Evolutionary conservation across 1,140 invertebrate genomes (phyloP), one percentile per base, ranked within the genome.

Genomic region (Patella vulgata): DNA sequence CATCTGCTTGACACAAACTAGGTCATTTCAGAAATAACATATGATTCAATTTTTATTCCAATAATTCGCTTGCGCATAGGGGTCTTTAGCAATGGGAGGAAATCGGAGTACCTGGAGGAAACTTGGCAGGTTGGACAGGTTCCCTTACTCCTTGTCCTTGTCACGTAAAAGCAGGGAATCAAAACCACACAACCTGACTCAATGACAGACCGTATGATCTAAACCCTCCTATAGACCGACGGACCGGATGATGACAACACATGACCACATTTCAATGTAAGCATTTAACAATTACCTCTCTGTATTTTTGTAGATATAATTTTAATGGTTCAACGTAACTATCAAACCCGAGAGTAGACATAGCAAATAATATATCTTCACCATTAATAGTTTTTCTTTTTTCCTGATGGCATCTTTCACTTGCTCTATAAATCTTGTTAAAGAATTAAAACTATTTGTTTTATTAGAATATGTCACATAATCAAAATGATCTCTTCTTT

Each of bases 361-460:
- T 97, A 0, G 98, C 97, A 85, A 94, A 98, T 11, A 98, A 84
- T 60, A 99, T 84, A 64, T 60, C 97, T 87, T 99, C 98, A 25
- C 84, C 97, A 75, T 99, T 99, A 25, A 99, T 99, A 2, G 98
- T 99, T 87, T 99, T 99, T 30, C 98, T 86, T 83, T 99, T 99
- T 81, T 99, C 98, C 85, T 97, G 91, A 71, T 97, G 93, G 86
- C 96, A 98, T 27, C 95, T 86, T 78, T 98, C 96, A 82, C 95
- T 96, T 0, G 96, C 96, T 80, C 84, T 86, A 36, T 36, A 8
- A 36, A n/a, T n/a, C n/a, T n/a, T n/a, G n/a, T n/a, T n/a, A n/a
- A n/a, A n/a, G n/a, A n/a, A n/a, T n/a, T n/a, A n/a, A n/a, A n/a
- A n/a, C n/a, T n/a, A n/a, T n/a, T n/a, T n/a, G n/a, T n/a, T n/a